Evolutionary conservation across 2,888 invertebrate genomes (phyloP), one percentile per base, ranked within the genome.

Genomic region (Neocrepidodera transversa): DNA sequence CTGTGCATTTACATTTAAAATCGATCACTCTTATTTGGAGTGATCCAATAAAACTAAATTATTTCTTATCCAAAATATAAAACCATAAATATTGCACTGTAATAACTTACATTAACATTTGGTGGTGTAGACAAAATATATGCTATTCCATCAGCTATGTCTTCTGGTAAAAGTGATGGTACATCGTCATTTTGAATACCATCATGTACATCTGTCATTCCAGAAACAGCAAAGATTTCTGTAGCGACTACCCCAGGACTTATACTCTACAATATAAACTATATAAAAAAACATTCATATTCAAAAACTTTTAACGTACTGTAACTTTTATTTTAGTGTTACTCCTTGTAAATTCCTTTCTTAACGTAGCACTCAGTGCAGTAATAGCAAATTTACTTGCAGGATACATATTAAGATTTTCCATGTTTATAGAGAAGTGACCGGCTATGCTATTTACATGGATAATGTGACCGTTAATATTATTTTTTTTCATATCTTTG

Each of bases 381-480:
- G 50, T 36, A 14, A 50, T 7, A 4, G 50, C 50, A 38, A 23
- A 13, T 36, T 50, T 50, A 2, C 13, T 50, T 13, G 50, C 50
- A 20, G 52, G 52, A 32, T 54, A 54, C 11, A 54, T 10, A 45
- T 54, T 43, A 28, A 45, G 17, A 10, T 23, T 26, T 1, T 35
- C 36, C 1, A 43, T 20, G 5, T 45, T 43, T 2, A 45, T 11
- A 4, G n/a, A 28, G n/a, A 8, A 50, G 17, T 57, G 57, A 1
- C 57, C 57, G 5, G 17, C 6, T 16, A 57, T 35, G 38, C 57
- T 57, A 7, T 57, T 57, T 14, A 57, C 49, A 26, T 57, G 49
- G 13, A 57, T 50, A n/a, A 57, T 57, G 36, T 57, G 57, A 6
- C 57, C 57, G 6, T 57, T 43, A 8, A 57, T 43, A 11, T 42